Base-by-base conservation (phyloP, 37 sponge, comb jelly and placozoan species). In the Lycopodina hypogea region DNA sequence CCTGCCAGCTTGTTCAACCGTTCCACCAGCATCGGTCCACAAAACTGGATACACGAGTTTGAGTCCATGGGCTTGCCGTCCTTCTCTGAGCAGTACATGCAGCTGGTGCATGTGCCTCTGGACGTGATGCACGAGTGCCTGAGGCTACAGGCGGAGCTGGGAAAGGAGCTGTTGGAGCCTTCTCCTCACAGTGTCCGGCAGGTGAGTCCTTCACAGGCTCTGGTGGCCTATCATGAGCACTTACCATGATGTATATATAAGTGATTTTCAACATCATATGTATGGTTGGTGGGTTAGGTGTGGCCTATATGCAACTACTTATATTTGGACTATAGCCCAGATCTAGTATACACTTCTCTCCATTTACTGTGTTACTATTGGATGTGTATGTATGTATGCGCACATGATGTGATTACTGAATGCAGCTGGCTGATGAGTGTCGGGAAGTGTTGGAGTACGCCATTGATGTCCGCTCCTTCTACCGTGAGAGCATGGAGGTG, bases 101-200 rank as follows among this genome's bases (percentile, higher is more conserved):
- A 56, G 57, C 51, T 94, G 45, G 61, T 86, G 26, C 79, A 86
- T 17, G 89, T 91, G 22, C 92, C 86, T 17, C 60, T 94, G 78
- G 95, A 94, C 29, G 88, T 94, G 42, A 90, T 91, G 80, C 92
- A 91, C n/a, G 93, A 91, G 81, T 91, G 89, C 36, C 71, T 94
- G 45, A 85, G 83, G 35, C 74, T 84, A 14, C 78, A 84, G 81
- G 63, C 72, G 51, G 89, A 85, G 45, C 65, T 86, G 37, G 56
- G 56, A 1, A 72, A 35, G 51, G 82, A 67, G 0, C 81, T 68
- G 3, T 42, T 75, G 57, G 38, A 64, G 35, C 89, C 89, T 0
- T 91, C 95, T 22, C 79, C 78, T n/a, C 81, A 83, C 79, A 88
- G 89, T 42, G 77, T 94, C 22, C 51, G 60, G 42, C 77, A 74